Conservation (phyloP, 53 echinoderm and acorn worm species). For the Mesocentrotus franciscanus region DNA sequence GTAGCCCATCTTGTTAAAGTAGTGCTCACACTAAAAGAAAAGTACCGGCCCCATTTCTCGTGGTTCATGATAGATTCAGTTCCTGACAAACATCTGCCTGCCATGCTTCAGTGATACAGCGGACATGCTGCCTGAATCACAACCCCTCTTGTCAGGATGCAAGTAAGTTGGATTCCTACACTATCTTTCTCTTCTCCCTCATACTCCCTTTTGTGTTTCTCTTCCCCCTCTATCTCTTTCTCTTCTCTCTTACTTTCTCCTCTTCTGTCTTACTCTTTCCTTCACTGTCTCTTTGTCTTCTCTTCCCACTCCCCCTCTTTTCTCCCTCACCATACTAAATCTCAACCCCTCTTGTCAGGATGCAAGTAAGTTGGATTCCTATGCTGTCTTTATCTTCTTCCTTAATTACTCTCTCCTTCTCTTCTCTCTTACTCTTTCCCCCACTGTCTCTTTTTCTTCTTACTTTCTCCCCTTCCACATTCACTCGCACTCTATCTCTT, state of each 20-base stretch:
- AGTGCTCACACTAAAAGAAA: neutral
- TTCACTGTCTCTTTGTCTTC: no score
- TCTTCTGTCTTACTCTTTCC: neutral
- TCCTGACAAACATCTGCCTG: slow-evolving; percentile 81
- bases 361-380: slow-evolving; percentile 79
- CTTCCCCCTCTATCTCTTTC: neutral
- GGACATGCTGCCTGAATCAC: slow-evolving; percentile 75
- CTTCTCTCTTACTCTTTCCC: neutral
- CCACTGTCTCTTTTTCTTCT: neutral
- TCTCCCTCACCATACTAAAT: neutral
- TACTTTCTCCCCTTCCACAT: no score
- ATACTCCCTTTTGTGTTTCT: neutral
- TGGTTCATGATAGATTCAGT: slow-evolving; percentile 68
- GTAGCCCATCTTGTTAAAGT: no score
- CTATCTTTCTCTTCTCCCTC: neutral
- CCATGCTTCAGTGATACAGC: slow-evolving; percentile 80
- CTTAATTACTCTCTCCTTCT: no score
- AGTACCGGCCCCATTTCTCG: neutral
- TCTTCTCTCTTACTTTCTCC: neutral
- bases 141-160: slow-evolving; percentile 81
- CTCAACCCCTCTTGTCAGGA: slow-evolving; percentile 78
- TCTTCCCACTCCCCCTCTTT: no score
- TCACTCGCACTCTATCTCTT: no score
- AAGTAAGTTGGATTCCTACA: slow-evolving; percentile 78
- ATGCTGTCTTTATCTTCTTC: no score